These are phyloP conservation scores for Platyura marginata DNA, from an alignment of 1,140 invertebrate species.

Conservation along the genomic window DNA sequence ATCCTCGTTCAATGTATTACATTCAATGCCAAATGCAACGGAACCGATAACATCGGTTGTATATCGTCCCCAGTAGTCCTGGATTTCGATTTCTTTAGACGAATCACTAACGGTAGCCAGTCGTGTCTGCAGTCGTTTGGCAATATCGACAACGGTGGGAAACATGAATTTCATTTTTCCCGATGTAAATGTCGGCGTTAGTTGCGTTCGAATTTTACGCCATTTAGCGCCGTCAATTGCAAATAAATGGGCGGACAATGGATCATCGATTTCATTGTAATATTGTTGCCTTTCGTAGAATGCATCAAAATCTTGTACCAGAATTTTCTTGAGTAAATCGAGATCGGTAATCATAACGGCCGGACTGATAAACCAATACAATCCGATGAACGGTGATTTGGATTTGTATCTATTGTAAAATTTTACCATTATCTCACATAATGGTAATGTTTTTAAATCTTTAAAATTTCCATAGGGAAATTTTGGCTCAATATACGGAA, in stretches of 20 bases:
- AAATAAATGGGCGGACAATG: conserved; percentile 12
- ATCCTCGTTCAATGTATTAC: conserved; percentile 20
- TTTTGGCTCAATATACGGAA: background rate
- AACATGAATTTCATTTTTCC: conserved; percentile 36
- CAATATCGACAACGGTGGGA: conserved; percentile 20
- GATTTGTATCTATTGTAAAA: conserved; percentile 1
- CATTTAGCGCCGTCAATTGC: conserved; percentile 25
- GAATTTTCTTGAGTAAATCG: conserved; percentile 31
- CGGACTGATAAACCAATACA: conserved; percentile 29
- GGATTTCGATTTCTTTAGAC: conserved; percentile 25
- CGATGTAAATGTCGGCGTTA: conserved; percentile 35
- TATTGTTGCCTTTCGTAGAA: conserved; percentile 7
- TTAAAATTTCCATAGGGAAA: conserved; percentile 2
- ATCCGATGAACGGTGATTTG: conserved; percentile 10
- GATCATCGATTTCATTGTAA: conserved; percentile 13
- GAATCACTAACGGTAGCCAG: conserved; percentile 5
- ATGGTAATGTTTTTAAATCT: background rate
- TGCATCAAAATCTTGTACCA: conserved; percentile 30
- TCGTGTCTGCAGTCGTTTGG: conserved; percentile 7
- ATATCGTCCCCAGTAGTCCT: conserved; percentile 35
- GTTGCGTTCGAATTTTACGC: conserved; percentile 29
- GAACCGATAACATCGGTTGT: conserved; percentile 30
- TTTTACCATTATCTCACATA: background rate
- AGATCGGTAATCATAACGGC: conserved; percentile 27
- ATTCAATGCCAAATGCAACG: conserved; percentile 25